Evolutionary conservation across 1,140 invertebrate genomes (phyloP), one percentile per base, ranked within the genome.

Genomic region (Carposina sasakii): DNA sequence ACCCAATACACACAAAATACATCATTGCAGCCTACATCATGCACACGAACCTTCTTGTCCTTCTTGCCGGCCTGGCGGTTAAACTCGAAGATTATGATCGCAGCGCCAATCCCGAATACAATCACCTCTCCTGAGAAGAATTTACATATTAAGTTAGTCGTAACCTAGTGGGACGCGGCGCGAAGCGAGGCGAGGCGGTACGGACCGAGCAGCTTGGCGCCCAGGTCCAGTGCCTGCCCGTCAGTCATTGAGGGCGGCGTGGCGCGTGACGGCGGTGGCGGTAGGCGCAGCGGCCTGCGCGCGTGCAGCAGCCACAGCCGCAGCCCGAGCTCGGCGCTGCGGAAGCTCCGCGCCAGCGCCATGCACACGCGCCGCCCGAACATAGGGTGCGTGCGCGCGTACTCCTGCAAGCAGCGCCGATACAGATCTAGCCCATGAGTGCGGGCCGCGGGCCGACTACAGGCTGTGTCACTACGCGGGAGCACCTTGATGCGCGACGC

Each of bases 11-110:
- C 24, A 12, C 17, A 5, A 17, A 47, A 16, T 28, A 19, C 5
- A 19, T 3, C 33, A 17, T 24, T 46, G 31, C 39, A 41, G 39
- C 4, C 6, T 22, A 39, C n/a, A 43, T 50, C n/a, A n/a, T n/a
- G n/a, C n/a, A n/a, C n/a, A n/a, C n/a, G n/a, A n/a, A 67, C 65
- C 57, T 65, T 65, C 0, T 33, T 31, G 12, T 68, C 59, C 23
- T 65, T 44, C 1, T 57, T 62, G 2, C 22, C 34, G 6, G 62
- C 62, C 23, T 68, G 62, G 23, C 65, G 44, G 45, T 65, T 68
- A 6, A 65, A 54, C 48, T 68, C 65, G 20, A 60, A 63, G 12
- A 58, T 53, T 8, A 68, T 4, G 16, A 65, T 65, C 21, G 51
- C n/a, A 1, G 59, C 46, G 10, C 65, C 62, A 3, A 68, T 9